phyloP scores from a whole-genome alignment of 2,113 vertebrate genomes.

The Pteruthius melanotis region DNA sequence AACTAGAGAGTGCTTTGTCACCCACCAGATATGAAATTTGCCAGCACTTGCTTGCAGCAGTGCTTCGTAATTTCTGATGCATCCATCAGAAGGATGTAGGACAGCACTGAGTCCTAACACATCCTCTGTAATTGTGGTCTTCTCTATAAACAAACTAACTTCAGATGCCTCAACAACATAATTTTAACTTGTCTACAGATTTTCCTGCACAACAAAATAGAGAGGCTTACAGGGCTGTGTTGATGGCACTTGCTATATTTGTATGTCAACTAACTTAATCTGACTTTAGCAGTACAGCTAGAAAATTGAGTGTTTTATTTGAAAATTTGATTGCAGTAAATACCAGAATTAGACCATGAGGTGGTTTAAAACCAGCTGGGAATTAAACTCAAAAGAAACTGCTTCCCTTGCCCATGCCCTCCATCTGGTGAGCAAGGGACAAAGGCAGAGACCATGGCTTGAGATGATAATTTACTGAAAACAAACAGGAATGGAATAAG shows the following conservation, averaged over 20 bases:
- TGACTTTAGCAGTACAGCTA: not conserved
- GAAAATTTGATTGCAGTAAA: not conserved
- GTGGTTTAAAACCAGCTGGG: not conserved
- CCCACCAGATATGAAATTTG: not conserved
- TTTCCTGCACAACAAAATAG: not conserved
- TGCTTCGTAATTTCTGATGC: not conserved
- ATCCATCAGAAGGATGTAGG: not conserved
- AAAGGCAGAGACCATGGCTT: not conserved
- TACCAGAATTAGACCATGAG: not conserved
- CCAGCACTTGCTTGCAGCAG: not conserved
- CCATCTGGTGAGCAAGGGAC: not conserved
- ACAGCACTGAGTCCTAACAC: not conserved
- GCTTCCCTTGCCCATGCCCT: not conserved
- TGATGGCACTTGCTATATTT: not conserved
- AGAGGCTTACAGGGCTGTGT: not conserved
- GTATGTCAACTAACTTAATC: not conserved
- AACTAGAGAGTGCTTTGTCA: not conserved
- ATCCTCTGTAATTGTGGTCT: not conserved
- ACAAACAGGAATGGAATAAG: not conserved
- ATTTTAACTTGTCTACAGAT: not conserved
- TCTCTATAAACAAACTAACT: not conserved
- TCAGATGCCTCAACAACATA: not conserved
- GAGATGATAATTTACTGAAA: not conserved
- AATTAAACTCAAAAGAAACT: not conserved
- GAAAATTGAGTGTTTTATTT: not conserved